Percentiles rank a stretch among this genome's conserved stretches.
phyloP scores from a whole-genome alignment of 2,888 invertebrate genomes.

The Biston betularia region DNA sequence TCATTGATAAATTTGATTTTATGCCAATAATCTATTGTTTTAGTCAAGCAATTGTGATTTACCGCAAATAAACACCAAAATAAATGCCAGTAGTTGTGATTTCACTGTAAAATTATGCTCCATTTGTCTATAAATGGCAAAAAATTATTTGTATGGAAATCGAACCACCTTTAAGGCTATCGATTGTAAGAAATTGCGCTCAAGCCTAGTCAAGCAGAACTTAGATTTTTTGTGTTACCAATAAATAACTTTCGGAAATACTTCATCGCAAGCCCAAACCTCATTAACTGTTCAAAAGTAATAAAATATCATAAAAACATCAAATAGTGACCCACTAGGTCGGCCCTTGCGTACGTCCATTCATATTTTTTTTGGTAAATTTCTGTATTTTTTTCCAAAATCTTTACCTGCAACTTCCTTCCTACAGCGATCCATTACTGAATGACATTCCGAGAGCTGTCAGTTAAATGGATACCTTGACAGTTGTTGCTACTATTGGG shows the following conservation, averaged over 20 bases:
- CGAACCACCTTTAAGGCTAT: too few relatives aligned
- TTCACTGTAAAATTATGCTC: too few relatives aligned
- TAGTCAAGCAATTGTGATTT: too few relatives aligned
- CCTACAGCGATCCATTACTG: conserved; percentile 81
- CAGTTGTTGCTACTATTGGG: conserved; percentile 52
- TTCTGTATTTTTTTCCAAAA: conserved; percentile 56
- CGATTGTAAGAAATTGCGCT: background rate
- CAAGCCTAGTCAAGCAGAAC: background rate
- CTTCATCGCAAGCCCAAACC: conserved; percentile 46
- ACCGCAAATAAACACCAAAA: too few relatives aligned
- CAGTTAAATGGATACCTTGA: conserved; percentile 76
- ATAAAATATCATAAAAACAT: conserved; percentile 54
- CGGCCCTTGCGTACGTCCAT: conserved; percentile 64
- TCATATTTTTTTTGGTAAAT: conserved; percentile 51
- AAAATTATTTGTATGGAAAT: too few relatives aligned
- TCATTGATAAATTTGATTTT: too few relatives aligned
- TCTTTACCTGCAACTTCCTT: conserved; percentile 84
- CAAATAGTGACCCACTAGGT: conserved; percentile 57
- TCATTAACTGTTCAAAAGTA: conserved; percentile 52
- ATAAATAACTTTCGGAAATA: conserved; percentile 21
- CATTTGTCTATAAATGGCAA: too few relatives aligned
- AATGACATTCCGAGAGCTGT: conserved; percentile 80
- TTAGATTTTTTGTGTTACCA: background rate
- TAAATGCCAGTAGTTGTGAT: too few relatives aligned
- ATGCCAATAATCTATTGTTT: too few relatives aligned